A percentile compares a stretch with the other conserved stretches of the same genome.
phyloP scores from a whole-genome alignment of 2,113 vertebrate genomes.

The Condylura cristata region DNA sequence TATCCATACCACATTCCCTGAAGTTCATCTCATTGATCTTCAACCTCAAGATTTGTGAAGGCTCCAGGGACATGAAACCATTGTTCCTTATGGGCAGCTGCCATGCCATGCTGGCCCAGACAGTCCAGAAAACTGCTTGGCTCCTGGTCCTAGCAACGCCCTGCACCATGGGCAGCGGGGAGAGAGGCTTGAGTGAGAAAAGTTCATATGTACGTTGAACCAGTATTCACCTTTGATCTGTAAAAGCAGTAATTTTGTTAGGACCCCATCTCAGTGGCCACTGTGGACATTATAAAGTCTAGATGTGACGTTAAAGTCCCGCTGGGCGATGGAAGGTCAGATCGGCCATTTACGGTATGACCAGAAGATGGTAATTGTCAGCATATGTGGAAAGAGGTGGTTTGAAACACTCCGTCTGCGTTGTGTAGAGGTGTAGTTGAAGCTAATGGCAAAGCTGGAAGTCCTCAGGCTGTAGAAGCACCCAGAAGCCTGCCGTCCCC shows the following conservation, averaged over 20 bases:
- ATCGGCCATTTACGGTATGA: not conserved
- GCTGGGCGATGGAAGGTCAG: not conserved
- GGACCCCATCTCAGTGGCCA: not conserved
- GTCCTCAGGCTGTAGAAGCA: not conserved
- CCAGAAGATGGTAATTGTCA: not conserved
- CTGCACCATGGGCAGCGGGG: not conserved
- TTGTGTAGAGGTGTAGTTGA: not conserved
- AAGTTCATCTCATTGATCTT: not conserved
- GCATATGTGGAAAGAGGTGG: not conserved
- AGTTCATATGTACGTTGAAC: not conserved
- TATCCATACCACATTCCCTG: not conserved
- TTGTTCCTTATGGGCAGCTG: not conserved
- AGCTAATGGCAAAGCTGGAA: not conserved
- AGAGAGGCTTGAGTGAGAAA: not conserved
- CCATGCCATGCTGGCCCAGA: not conserved
- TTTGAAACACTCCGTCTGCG: not conserved
- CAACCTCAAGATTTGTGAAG: not conserved
- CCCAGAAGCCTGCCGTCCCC: not conserved
- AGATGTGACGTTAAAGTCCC: not conserved
- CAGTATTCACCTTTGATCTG: not conserved
- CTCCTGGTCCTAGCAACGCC: not conserved
- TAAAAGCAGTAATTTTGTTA: not conserved
- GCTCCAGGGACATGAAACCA: not conserved
- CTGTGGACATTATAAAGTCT: not conserved
- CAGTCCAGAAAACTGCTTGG: not conserved